phyloP scores from a whole-genome alignment of 2,888 invertebrate species.

The Aspidiotus destructor region DNA sequence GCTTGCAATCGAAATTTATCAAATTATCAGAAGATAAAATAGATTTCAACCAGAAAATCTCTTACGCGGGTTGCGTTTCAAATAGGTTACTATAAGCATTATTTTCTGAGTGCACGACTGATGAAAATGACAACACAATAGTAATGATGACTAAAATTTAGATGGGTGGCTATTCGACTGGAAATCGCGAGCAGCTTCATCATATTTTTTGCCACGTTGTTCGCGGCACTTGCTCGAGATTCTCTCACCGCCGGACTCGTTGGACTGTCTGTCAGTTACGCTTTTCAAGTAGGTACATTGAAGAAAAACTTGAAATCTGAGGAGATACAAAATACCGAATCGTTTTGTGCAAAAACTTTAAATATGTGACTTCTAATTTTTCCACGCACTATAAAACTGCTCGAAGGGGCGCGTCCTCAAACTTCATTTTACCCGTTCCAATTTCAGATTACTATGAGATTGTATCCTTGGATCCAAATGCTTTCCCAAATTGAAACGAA shows the following conservation, averaged over 20 bases:
- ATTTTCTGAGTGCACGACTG: conserved; percentile 50
- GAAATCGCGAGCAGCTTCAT: conserved; percentile 95
- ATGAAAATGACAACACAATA: neutral
- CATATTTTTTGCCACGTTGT: conserved; percentile 86
- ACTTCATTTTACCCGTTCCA: no score
- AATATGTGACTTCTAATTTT: no score
- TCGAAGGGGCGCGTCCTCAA: no score
- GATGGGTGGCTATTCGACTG: conserved; percentile 89
- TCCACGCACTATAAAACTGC: no score
- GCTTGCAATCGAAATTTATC: conserved; percentile 71
- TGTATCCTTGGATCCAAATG: conserved; percentile 95
- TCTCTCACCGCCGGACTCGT: conserved; percentile 64
- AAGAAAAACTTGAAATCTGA: no score
- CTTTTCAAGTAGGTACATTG: conserved; percentile 56
- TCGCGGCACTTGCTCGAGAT: conserved; percentile 73
- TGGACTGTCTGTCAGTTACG: conserved; percentile 81
- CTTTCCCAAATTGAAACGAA: conserved; percentile 94
- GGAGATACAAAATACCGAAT: no score
- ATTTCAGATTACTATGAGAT: conserved; percentile 75
- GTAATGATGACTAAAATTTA: conserved; percentile 38
- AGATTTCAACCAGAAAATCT: conserved; percentile 85
- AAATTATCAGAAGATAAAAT: conserved; percentile 78
- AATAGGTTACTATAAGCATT: conserved; percentile 60
- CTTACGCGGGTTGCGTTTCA: conserved; percentile 84
- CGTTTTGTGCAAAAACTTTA: no score